These are phyloP conservation scores for Enteromius anoplus DNA, from an alignment of 2,797 vertebrate species.

Conservation along the genomic window DNA sequence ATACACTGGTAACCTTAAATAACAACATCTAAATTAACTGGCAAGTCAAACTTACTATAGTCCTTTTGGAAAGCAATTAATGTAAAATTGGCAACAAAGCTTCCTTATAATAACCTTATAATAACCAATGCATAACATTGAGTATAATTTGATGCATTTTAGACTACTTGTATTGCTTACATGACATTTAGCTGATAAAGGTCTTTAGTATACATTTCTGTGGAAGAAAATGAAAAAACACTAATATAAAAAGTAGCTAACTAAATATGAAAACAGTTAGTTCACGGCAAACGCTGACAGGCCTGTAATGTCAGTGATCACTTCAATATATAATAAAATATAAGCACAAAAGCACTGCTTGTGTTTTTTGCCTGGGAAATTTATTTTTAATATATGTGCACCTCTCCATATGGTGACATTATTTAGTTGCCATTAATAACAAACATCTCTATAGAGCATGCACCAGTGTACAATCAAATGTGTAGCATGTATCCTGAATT, in stretches of 20 bases:
- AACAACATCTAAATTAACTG: background rate
- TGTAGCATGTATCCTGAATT: background rate
- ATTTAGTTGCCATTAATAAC: background rate
- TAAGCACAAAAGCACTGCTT: background rate
- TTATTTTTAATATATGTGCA: background rate
- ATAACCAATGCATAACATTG: too few relatives aligned
- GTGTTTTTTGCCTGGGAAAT: background rate
- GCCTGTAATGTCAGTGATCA: background rate
- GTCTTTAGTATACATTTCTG: too few relatives aligned
- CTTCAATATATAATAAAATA: background rate
- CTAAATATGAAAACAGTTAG: background rate
- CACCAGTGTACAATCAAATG: background rate
- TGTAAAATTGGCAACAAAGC: background rate
- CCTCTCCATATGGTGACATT: background rate
- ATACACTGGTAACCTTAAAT: background rate
- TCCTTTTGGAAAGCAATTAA: background rate
- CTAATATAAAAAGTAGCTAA: background rate
- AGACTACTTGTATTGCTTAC: background rate
- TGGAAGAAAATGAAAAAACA: background rate
- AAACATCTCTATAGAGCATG: background rate
- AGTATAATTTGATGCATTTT: background rate
- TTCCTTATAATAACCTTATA: background rate
- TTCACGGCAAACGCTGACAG: background rate
- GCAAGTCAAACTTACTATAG: too few relatives aligned
- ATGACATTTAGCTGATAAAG: background rate